phyloP scores from a whole-genome alignment of 2,113 vertebrate genomes.

The Cichladusa arquata region DNA sequence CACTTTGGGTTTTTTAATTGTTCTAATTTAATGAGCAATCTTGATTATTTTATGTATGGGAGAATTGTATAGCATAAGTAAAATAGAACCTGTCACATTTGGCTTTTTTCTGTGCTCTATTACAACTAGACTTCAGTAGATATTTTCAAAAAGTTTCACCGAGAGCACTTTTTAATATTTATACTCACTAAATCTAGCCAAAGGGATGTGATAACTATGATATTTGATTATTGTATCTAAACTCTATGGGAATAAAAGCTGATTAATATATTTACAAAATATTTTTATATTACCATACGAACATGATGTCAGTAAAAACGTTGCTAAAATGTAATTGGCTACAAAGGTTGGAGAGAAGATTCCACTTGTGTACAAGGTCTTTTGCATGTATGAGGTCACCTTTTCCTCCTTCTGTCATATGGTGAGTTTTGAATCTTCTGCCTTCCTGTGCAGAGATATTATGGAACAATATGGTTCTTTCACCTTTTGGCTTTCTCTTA shows the following conservation, averaged over 20 bases:
- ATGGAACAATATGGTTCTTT: background rate
- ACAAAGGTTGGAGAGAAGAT: background rate
- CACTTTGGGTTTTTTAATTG: background rate
- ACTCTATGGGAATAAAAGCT: background rate
- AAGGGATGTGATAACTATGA: background rate
- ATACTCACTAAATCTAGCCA: background rate
- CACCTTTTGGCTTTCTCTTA: background rate
- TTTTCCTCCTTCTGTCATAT: background rate
- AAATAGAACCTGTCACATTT: background rate
- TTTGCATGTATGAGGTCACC: background rate
- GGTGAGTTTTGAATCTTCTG: background rate
- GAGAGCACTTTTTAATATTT: background rate
- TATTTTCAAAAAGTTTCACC: background rate
- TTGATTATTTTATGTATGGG: background rate
- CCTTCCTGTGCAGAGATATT: background rate
- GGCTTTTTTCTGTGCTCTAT: background rate
- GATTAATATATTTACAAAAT: background rate
- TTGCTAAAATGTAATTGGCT: background rate
- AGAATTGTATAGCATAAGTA: background rate
- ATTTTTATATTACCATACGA: background rate
- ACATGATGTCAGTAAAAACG: background rate
- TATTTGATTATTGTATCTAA: background rate
- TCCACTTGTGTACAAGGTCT: fast-evolving
- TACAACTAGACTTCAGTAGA: background rate
- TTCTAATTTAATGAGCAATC: background rate